Conservation (phyloP, 2,888 invertebrate genomes). For the Leucania comma region DNA sequence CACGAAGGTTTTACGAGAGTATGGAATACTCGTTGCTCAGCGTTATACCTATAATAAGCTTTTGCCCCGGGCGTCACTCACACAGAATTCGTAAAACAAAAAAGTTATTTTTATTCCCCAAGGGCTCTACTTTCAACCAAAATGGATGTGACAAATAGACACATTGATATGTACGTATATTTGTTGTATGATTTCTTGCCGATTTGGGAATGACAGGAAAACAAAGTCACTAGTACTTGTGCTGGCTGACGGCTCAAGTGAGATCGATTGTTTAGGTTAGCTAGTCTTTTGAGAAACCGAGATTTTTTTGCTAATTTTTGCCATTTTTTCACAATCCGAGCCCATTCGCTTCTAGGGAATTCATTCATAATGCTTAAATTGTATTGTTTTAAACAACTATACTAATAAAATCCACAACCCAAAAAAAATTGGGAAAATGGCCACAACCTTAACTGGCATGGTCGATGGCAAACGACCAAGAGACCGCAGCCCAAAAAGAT, state of each 20-base stretch:
- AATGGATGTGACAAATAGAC: conserved; percentile 55
- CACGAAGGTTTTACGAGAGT: conserved; percentile 16
- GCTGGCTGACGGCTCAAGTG: conserved; percentile 18
- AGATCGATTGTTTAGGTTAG: background rate
- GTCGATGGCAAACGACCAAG: no score
- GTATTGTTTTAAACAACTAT: no score
- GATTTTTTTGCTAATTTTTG: no score
- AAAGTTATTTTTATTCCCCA: conserved; percentile 53
- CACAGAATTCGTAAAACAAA: conserved; percentile 54
- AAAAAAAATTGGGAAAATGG: no score
- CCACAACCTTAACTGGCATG: no score
- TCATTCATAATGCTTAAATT: no score
- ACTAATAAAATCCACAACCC: no score
- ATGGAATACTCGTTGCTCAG: conserved; percentile 18
- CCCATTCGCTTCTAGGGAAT: no score
- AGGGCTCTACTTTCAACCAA: conserved; percentile 52
- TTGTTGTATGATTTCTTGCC: conserved; percentile 47
- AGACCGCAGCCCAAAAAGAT: no score
- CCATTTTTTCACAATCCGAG: no score
- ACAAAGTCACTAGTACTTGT: conserved; percentile 31
- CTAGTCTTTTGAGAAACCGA: background rate
- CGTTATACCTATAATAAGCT: conserved; percentile 42
- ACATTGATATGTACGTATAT: conserved; percentile 45
- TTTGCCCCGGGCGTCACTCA: conserved; percentile 43
- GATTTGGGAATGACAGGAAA: conserved; percentile 42